A percentile compares a stretch with the other conserved stretches of the same genome.
phyloP scores from a whole-genome alignment of 2,113 vertebrate genomes.

The Sylvilagus bachmani region DNA sequence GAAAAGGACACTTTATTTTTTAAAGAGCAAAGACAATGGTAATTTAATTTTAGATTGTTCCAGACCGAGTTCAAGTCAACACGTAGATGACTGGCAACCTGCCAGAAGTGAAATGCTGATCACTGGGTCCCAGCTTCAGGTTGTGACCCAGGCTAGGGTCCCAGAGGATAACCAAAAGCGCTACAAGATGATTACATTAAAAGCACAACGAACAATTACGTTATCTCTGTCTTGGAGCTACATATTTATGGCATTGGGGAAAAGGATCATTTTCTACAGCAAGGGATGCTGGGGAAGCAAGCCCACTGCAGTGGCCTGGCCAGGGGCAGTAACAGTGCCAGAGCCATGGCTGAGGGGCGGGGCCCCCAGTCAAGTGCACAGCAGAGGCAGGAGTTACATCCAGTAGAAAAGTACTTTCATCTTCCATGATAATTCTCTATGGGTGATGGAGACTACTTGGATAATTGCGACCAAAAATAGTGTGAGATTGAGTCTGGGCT shows the following conservation, averaged over 20 bases:
- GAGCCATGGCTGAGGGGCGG: too few species aligned
- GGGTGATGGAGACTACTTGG: neutral
- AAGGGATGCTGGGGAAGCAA: neutral
- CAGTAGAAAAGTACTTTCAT: neutral
- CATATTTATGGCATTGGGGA: neutral
- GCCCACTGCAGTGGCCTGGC: neutral
- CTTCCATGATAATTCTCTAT: neutral
- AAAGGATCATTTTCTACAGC: neutral
- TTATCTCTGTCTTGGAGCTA: neutral
- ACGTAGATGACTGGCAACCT: neutral
- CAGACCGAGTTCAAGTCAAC: constrained; percentile 28
- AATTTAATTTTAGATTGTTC: constrained; percentile 48
- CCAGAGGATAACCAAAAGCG: neutral
- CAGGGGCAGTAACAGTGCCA: neutral
- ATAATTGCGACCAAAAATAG: neutral
- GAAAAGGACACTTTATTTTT: constrained; percentile 28
- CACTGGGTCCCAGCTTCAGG: neutral
- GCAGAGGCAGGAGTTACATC: neutral
- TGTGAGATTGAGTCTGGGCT: neutral
- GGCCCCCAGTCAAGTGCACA: too few species aligned
- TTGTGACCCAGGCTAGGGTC: constrained; percentile 1
- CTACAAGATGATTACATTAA: neutral
- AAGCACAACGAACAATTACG: neutral
- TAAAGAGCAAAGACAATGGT: constrained; percentile 16
- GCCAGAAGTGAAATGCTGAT: constrained; percentile 21